phyloP scores from a whole-genome alignment of 1,140 invertebrate species.

The Reticulitermes speratus region DNA sequence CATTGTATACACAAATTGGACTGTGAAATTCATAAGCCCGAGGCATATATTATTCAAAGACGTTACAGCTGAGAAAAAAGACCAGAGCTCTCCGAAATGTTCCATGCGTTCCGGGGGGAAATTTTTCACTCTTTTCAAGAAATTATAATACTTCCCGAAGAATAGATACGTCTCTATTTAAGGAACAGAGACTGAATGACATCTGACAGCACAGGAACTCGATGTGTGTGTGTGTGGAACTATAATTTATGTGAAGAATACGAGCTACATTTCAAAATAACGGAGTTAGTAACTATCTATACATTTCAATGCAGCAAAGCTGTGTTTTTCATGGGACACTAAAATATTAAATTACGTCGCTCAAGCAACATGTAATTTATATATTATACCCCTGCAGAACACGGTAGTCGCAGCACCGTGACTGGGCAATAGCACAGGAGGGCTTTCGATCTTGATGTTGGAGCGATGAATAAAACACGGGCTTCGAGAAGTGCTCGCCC shows the following conservation, averaged over 20 bases:
- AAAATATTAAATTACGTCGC: slow-evolving; percentile 14
- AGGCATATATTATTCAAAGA: background rate
- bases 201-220: background rate
- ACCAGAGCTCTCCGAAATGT: background rate
- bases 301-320: slow-evolving; percentile 15
- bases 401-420: background rate
- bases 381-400: slow-evolving; percentile 4
- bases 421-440: background rate
- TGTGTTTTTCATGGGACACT: background rate
- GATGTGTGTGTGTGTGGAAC: background rate
- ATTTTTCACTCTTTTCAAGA: background rate
- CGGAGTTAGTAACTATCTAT: background rate
- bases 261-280: slow-evolving; percentile 1
- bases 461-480: slow-evolving; percentile 40
- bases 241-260: slow-evolving; percentile 11
- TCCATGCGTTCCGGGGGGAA: background rate
- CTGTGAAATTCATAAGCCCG: background rate
- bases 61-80: background rate
- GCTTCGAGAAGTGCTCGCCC: slow-evolving; percentile 35
- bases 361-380: slow-evolving; percentile 11
- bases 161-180: background rate
- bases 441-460: background rate
- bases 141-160: background rate
- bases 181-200: background rate
- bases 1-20: background rate